Evolutionary conservation across 2,797 vertebrate species (phyloP).

Genomic region (Sebastes alutus): DNA sequence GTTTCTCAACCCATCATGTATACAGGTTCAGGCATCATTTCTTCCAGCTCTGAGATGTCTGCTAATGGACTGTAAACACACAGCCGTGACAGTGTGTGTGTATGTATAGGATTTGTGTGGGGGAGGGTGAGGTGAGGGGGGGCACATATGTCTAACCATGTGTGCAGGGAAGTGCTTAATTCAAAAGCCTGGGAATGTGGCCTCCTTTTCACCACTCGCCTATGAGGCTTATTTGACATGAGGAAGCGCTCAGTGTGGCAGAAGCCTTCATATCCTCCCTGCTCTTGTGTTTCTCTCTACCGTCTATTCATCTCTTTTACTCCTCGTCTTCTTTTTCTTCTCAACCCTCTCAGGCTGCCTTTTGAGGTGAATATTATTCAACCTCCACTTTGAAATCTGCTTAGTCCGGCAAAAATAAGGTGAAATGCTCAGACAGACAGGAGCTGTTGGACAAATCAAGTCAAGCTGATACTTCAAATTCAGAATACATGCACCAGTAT

Average conservation of each 20-base stretch:
- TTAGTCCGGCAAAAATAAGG: constrained; percentile 43
- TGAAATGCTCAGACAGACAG: constrained; percentile 19
- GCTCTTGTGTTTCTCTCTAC: constrained; percentile 22
- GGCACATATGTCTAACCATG: constrained; percentile 68
- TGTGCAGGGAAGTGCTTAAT: constrained; percentile 68
- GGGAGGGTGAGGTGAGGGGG: not conserved
- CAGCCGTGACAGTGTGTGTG: constrained; percentile 11
- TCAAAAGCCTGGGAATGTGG: constrained; percentile 68
- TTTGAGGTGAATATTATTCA: constrained; percentile 44
- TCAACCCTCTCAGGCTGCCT: constrained; percentile 14
- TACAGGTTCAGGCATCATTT: constrained; percentile 18
- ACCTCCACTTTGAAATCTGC: constrained; percentile 34
- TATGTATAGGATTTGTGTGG: constrained; percentile 45
- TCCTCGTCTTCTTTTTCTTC: not conserved
- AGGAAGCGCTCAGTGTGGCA: constrained; percentile 66
- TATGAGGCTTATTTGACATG: constrained; percentile 62
- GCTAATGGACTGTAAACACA: constrained; percentile 60
- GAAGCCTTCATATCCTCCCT: constrained; percentile 56
- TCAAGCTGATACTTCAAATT: not conserved
- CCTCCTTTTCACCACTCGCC: constrained; percentile 61
- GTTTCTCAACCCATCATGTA: not conserved
- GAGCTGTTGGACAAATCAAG: constrained; percentile 8
- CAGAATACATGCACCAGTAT: not conserved
- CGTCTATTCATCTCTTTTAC: constrained; percentile 11
- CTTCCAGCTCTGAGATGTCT: constrained; percentile 39